These are phyloP conservation scores for Microplitis mediator DNA, from an alignment of 1,140 invertebrate species.

Conservation along the genomic window DNA sequence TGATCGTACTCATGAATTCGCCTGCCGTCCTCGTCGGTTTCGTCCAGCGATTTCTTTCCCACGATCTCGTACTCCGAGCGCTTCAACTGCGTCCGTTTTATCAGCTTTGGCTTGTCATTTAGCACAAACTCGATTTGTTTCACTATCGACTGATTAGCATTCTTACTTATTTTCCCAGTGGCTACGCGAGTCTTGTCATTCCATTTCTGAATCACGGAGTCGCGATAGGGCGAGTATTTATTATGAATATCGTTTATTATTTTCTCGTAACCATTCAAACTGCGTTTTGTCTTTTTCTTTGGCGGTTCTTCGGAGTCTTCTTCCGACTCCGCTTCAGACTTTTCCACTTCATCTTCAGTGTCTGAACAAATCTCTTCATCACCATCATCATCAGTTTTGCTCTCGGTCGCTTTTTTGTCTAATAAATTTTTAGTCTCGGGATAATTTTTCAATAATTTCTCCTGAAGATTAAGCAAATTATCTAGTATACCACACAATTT, in stretches of 20 bases:
- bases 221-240: slow-evolving; percentile 74
- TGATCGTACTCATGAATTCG: slow-evolving; percentile 71
- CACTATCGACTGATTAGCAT: slow-evolving; percentile 76
- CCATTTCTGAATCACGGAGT: slow-evolving; percentile 87
- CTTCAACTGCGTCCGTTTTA: slow-evolving; percentile 82
- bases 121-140: slow-evolving; percentile 88
- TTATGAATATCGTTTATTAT: slow-evolving; percentile 69
- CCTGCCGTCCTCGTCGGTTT: slow-evolving; percentile 53
- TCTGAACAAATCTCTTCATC: slow-evolving; percentile 63
- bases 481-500: slow-evolving; percentile 68
- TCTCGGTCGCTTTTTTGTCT: slow-evolving; percentile 35
- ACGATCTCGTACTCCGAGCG: slow-evolving; percentile 76
- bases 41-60: slow-evolving; percentile 61
- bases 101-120: slow-evolving; percentile 75
- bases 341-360: slow-evolving; percentile 61
- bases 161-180: slow-evolving; percentile 66
- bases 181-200: slow-evolving; percentile 84
- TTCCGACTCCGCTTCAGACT: slow-evolving; percentile 51
- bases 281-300: slow-evolving; percentile 67
- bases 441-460: slow-evolving; percentile 66
- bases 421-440: slow-evolving; percentile 68
- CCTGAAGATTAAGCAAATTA: slow-evolving; percentile 69
- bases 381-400: slow-evolving; percentile 37
- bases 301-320: slow-evolving; percentile 51
- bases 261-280: slow-evolving; percentile 65